A percentile compares a stretch with the other conserved stretches of the same genome.
phyloP scores from a whole-genome alignment of 2,888 invertebrate species.

The Coelinius sp. region DNA sequence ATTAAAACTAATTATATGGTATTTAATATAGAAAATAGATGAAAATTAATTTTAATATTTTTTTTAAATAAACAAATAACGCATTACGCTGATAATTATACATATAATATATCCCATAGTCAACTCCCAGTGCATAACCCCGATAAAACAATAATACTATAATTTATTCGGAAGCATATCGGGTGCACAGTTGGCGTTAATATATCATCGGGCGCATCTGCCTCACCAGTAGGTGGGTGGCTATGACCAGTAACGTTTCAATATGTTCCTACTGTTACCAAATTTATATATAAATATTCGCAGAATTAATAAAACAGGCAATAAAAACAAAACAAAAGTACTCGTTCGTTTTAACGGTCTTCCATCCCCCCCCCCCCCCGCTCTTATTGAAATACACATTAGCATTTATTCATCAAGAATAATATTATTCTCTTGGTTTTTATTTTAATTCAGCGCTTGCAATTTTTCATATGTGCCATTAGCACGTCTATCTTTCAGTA shows the following conservation, averaged over 20 bases:
- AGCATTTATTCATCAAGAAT: conserved; percentile 22
- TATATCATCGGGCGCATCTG: conserved; percentile 71
- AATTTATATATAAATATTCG: conserved; percentile 36
- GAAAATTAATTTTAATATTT: too few relatives aligned
- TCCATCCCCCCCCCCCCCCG: neutral
- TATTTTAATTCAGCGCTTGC: conserved; percentile 9
- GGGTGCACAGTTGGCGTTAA: conserved; percentile 70
- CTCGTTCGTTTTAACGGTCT: conserved; percentile 37
- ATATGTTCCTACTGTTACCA: conserved; percentile 59
- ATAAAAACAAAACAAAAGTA: neutral
- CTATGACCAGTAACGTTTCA: conserved; percentile 64
- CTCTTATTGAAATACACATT: conserved; percentile 9
- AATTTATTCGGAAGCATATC: conserved; percentile 67
- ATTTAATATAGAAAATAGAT: too few relatives aligned
- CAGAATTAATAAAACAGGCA: neutral
- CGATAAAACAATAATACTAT: conserved; percentile 70
- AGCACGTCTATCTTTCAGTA: conserved; percentile 56
- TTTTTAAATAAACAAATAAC: neutral
- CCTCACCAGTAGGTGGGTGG: conserved; percentile 52
- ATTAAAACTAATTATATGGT: too few relatives aligned
- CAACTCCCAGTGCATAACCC: conserved; percentile 31
- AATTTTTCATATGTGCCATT: conserved; percentile 64
- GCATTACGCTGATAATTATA: conserved; percentile 15
- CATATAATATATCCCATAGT: conserved; percentile 16
- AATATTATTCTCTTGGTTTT: conserved; percentile 8